These are phyloP conservation scores for Trachops cirrhosus DNA, from an alignment of 2,797 vertebrate species.

Conservation along the genomic window DNA sequence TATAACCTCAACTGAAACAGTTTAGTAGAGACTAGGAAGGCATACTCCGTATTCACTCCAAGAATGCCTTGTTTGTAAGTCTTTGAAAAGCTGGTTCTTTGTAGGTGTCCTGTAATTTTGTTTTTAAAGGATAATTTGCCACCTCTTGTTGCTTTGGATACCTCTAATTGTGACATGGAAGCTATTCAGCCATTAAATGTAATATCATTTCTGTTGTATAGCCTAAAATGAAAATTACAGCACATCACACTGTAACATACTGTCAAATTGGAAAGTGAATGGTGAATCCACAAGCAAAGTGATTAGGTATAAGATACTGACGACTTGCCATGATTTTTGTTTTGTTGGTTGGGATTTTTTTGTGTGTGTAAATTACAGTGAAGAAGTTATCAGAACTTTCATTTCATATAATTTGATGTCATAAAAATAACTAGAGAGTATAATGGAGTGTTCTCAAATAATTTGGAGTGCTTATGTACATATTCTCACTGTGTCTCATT, in stretches of 20 bases:
- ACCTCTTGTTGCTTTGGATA: constrained; percentile 62
- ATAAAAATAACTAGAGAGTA: neutral
- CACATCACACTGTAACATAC: constrained; percentile 27
- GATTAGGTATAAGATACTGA: constrained; percentile 43
- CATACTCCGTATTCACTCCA: neutral
- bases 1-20: constrained; percentile 29
- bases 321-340: neutral
- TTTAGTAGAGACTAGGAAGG: constrained; percentile 39
- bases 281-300: constrained; percentile 51
- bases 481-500: neutral
- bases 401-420: neutral
- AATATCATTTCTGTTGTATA: constrained; percentile 63
- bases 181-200: constrained; percentile 65
- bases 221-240: constrained; percentile 73
- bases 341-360: neutral
- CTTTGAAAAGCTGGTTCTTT: constrained; percentile 35
- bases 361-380: constrained; percentile 7
- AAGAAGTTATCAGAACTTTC: neutral
- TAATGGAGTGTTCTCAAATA: neutral
- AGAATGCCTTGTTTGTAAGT: constrained; percentile 40
- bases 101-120: constrained; percentile 64
- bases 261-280: constrained; percentile 60
- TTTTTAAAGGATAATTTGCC: constrained; percentile 68
- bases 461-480: neutral
- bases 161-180: constrained; percentile 64